Percentiles rank a stretch among this genome's conserved stretches.
phyloP scores from a whole-genome alignment of 2,797 vertebrate species.

The Menidia menidia region DNA sequence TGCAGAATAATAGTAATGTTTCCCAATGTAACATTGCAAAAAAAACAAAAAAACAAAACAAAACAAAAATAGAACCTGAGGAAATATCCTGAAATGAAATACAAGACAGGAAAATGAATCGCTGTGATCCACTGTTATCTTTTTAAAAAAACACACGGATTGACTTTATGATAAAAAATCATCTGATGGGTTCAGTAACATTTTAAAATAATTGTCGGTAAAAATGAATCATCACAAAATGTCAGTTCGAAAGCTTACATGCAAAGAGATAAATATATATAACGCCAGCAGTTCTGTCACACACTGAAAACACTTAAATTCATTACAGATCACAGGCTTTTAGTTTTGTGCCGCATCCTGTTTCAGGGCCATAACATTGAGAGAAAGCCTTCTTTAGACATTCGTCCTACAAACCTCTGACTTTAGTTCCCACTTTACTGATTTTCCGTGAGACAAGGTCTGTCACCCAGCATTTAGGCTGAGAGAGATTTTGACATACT shows the following conservation, averaged over 20 bases:
- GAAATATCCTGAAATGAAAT: background rate
- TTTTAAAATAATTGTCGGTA: background rate
- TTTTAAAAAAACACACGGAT: background rate
- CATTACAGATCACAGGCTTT: background rate
- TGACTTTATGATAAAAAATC: background rate
- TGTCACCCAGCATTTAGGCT: background rate
- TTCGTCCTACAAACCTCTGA: background rate
- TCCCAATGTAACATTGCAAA: background rate
- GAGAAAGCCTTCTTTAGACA: background rate
- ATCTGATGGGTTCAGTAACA: background rate
- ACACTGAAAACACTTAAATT: background rate
- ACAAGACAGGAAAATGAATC: background rate
- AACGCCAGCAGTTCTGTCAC: background rate
- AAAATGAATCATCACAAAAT: background rate
- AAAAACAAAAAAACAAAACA: too few species aligned
- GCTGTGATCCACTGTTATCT: background rate
- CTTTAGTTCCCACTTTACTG: background rate
- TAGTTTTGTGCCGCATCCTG: background rate
- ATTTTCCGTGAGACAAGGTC: slow-evolving; percentile 17
- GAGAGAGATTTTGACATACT: background rate
- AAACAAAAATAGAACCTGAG: background rate
- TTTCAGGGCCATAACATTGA: background rate
- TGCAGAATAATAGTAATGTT: background rate
- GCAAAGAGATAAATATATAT: background rate
- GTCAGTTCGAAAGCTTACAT: background rate